These are phyloP conservation scores for Pyrocephalus nanus DNA, from an alignment of 2,797 vertebrate species.

Conservation along the genomic window DNA sequence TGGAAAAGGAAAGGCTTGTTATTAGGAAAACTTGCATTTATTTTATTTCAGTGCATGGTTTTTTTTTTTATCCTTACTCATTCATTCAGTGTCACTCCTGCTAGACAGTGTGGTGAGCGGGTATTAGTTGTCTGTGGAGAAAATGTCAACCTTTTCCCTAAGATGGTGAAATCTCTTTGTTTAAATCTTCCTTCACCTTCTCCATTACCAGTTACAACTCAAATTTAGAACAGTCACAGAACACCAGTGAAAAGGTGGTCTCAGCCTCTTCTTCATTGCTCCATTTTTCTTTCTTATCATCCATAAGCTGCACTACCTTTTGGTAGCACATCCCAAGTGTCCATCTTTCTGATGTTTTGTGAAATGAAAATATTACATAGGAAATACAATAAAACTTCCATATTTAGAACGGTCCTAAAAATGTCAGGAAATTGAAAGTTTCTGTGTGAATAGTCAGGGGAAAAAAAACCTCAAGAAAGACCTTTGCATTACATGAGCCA, in stretches of 20 bases:
- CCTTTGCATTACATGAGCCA: background rate
- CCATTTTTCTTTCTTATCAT: background rate
- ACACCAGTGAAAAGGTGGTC: background rate
- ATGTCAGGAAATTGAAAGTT: background rate
- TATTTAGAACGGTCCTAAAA: background rate
- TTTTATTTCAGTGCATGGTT: background rate
- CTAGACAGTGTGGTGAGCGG: background rate
- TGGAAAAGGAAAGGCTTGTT: background rate
- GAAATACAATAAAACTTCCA: background rate
- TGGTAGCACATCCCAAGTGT: background rate
- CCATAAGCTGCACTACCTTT: rapidly evolving
- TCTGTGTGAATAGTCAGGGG: background rate
- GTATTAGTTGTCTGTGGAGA: background rate
- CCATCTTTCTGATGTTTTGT: background rate
- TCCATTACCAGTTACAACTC: background rate
- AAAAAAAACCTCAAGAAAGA: background rate
- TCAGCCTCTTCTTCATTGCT: background rate
- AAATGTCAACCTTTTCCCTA: background rate
- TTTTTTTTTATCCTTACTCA: background rate
- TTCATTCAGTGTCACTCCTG: background rate
- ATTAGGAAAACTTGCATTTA: background rate
- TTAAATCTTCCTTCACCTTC: background rate
- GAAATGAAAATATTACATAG: background rate
- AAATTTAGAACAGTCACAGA: background rate
- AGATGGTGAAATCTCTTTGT: rapidly evolving